Conservation (phyloP, 2,113 vertebrate genomes). For the Scophthalmus maximus region DNA sequence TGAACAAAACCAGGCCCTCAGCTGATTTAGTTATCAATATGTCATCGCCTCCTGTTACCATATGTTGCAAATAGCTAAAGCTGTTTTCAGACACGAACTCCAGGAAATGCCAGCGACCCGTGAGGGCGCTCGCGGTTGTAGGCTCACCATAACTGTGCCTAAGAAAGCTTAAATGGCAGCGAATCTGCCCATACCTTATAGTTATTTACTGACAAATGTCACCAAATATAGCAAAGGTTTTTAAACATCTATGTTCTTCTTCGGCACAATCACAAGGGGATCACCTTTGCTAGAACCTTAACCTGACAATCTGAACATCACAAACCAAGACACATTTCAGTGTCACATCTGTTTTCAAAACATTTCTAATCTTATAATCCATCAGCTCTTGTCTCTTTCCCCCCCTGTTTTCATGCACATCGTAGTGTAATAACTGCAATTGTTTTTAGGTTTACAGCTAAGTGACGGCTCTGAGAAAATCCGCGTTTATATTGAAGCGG, state of each 20-base stretch:
- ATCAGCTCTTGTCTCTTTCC: background rate
- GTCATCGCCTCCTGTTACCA: no score
- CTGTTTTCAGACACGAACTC: no score
- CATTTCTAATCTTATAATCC: background rate
- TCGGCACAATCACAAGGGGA: background rate
- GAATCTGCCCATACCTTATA: no score
- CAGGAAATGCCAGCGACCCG: no score
- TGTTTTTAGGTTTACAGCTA: conserved; percentile 6
- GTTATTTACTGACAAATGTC: background rate
- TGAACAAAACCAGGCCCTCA: no score
- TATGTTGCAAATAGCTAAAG: no score
- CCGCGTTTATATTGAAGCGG: conserved; percentile 50
- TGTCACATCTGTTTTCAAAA: background rate
- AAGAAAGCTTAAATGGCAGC: background rate
- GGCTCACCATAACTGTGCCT: no score
- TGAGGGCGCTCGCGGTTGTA: no score
- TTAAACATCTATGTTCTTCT: background rate
- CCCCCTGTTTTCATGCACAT: background rate
- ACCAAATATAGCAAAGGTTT: background rate
- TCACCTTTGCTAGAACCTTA: background rate
- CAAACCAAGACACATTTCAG: background rate
- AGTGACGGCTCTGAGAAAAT: conserved; percentile 35
- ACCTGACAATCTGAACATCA: background rate
- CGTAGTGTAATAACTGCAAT: background rate
- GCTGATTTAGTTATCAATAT: no score